Evolutionary conservation across 1,140 invertebrate genomes (phyloP).

Genomic region (Zaprionus kolodkinae): DNA sequence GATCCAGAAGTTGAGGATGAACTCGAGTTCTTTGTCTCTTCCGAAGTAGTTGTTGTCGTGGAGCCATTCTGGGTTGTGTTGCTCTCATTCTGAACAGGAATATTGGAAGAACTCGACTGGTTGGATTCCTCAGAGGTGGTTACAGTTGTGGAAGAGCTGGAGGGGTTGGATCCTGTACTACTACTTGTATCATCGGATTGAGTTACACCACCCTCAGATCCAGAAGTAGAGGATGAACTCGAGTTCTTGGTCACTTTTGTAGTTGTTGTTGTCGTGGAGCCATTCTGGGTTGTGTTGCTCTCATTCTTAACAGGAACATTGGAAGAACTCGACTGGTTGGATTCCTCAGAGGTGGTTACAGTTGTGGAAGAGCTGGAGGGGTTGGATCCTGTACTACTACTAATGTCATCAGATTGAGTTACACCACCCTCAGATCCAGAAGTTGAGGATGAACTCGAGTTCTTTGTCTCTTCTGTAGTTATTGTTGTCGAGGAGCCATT

Average conservation of each 20-base stretch:
- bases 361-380: constrained; percentile 16
- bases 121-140: constrained; percentile 9
- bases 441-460: background rate
- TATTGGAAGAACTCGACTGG: background rate
- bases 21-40: background rate
- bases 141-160: constrained; percentile 17
- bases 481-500: constrained; percentile 25
- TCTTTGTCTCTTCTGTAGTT: constrained; percentile 9
- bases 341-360: constrained; percentile 6
- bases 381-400: background rate
- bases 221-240: background rate
- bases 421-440: constrained; percentile 2
- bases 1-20: background rate
- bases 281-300: too few relatives aligned
- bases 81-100: constrained; percentile 15
- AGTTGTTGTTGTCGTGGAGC: constrained; percentile 26
- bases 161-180: background rate
- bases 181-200: background rate
- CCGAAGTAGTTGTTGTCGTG: constrained; percentile 7
- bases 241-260: constrained; percentile 5
- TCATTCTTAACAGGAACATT: background rate
- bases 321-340: background rate
- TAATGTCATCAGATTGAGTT: background rate
- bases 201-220: background rate
- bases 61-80: too few relatives aligned